Conservation (phyloP, 2,888 invertebrate species). For the Agonopterix heracliana region DNA sequence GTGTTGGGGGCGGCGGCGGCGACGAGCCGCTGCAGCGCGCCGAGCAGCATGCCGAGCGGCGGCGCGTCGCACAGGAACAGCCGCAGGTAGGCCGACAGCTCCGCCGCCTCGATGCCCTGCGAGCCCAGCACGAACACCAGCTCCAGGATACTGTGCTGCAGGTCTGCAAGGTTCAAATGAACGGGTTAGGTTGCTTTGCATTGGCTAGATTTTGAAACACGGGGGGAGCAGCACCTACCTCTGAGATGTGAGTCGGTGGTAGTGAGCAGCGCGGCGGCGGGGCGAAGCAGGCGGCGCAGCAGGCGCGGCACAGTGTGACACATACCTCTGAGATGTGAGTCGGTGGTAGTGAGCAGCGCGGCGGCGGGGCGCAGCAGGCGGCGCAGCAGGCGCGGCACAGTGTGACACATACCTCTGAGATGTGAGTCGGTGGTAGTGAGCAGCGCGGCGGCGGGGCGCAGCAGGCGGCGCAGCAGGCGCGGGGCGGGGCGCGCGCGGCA, state of each 20-base stretch:
- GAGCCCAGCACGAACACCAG: constrained; percentile 74
- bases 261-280: constrained; percentile 17
- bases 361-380: constrained; percentile 34
- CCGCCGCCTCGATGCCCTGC: constrained; percentile 68
- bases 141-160: constrained; percentile 80
- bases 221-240: too few relatives aligned
- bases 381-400: too few relatives aligned
- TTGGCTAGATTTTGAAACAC: too few relatives aligned
- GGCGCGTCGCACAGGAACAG: constrained; percentile 77
- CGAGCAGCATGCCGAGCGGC: constrained; percentile 69
- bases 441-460: constrained; percentile 26
- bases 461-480: constrained; percentile 40
- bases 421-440: constrained; percentile 11
- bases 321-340: constrained; percentile 20
- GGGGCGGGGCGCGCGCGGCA: constrained; percentile 23
- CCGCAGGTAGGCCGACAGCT: constrained; percentile 75
- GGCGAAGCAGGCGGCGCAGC: constrained; percentile 38
- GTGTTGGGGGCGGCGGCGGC: constrained; percentile 51
- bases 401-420: constrained; percentile 24
- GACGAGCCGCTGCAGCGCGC: constrained; percentile 56
- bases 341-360: constrained; percentile 12
- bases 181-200: too few relatives aligned
- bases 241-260: constrained; percentile 15
- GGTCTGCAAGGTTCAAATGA: constrained; percentile 53
- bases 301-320: too few relatives aligned